These are phyloP conservation scores for Mantis religiosa DNA, from an alignment of 2,888 invertebrate species.

Conservation along the genomic window DNA sequence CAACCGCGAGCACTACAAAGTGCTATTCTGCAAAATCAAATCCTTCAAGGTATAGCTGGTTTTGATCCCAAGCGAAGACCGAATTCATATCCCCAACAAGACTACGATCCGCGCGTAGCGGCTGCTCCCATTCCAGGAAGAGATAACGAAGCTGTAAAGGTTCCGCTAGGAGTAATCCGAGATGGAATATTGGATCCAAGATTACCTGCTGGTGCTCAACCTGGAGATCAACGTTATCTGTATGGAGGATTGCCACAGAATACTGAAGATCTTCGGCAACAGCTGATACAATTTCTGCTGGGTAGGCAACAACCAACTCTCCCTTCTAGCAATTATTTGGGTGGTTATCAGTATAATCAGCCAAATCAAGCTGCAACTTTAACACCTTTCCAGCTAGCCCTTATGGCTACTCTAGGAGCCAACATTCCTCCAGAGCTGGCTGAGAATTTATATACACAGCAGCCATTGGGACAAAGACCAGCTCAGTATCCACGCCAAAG, in stretches of 20 bases:
- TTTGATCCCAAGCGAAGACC: neutral
- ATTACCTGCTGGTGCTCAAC: neutral
- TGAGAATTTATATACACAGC: conserved; percentile 16
- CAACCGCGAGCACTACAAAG: conserved; percentile 22
- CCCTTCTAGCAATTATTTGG: neutral
- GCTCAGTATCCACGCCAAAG: neutral
- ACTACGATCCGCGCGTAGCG: neutral
- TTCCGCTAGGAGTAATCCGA: neutral
- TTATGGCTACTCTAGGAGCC: conserved; percentile 25
- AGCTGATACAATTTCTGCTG: conserved; percentile 15
- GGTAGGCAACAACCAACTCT: neutral
- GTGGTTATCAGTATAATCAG: neutral
- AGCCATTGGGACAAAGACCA: neutral
- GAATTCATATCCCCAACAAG: conserved; percentile 7
- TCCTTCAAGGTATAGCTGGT: conserved; percentile 10
- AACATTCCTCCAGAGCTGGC: conserved; percentile 26
- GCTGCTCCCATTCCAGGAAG: neutral
- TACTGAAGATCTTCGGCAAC: conserved; percentile 3
- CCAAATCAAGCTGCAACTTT: neutral
- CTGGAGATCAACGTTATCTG: neutral
- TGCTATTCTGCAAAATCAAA: conserved; percentile 24
- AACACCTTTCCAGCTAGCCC: conserved; percentile 24
- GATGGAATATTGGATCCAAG: conserved; percentile 5
- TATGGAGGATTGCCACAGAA: neutral
- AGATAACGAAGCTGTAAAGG: neutral